Conservation (phyloP, 1,140 invertebrate species). For the Formica selysi region DNA sequence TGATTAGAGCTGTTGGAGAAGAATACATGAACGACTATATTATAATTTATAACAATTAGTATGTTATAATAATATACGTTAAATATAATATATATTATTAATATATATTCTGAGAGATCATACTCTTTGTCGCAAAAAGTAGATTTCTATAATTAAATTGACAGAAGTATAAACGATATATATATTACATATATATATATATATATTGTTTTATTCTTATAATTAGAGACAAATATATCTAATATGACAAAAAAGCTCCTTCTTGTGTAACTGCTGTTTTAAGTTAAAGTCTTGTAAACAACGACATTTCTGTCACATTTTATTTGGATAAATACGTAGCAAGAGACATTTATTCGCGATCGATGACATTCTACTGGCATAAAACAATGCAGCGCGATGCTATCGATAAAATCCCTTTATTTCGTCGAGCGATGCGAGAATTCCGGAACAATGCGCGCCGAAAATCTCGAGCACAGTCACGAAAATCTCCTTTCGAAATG, state of each 20-base stretch:
- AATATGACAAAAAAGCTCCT: not conserved
- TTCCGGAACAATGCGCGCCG: conserved; percentile 53
- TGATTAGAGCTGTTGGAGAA: not conserved
- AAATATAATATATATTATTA: no score
- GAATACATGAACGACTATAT: not conserved
- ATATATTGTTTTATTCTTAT: not conserved
- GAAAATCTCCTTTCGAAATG: conserved; percentile 10
- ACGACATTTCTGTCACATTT: conserved; percentile 16
- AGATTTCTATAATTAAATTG: not conserved
- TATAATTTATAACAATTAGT: conserved; percentile 19
- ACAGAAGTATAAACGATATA: not conserved
- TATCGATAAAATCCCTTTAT: conserved; percentile 52
- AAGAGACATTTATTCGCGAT: conserved; percentile 40
- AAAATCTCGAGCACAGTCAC: conserved; percentile 51
- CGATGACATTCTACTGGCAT: not conserved
- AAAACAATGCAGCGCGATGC: conserved; percentile 28
- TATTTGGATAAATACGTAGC: conserved; percentile 33
- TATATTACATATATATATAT: not conserved
- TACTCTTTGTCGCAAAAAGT: not conserved
- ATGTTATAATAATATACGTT: not conserved
- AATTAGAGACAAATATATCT: not conserved
- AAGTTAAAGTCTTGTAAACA: not conserved
- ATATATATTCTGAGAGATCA: no score
- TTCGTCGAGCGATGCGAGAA: conserved; percentile 41
- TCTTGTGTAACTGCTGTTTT: conserved; percentile 17